Conservation (phyloP, 2,888 invertebrate species). For the Invenusta paracnida region DNA sequence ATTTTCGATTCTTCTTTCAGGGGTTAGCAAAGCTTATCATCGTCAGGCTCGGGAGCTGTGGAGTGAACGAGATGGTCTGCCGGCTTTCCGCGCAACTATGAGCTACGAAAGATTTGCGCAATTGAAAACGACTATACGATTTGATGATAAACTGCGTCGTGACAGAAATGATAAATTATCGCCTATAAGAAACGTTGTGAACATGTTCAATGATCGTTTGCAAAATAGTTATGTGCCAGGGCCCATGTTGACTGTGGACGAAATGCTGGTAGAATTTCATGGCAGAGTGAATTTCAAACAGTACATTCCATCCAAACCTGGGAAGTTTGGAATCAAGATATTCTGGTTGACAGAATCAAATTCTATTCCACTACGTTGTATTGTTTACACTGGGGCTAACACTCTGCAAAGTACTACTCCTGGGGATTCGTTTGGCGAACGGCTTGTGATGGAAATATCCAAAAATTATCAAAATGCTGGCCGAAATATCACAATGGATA, state of each 20-base stretch:
- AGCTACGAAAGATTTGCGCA: not conserved
- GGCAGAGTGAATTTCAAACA: not conserved
- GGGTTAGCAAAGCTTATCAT: not conserved
- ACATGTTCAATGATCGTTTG: not conserved
- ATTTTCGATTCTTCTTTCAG: no score
- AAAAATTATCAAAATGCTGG: not conserved
- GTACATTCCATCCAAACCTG: not conserved
- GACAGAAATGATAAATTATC: not conserved
- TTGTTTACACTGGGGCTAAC: not conserved
- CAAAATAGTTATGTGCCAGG: not conserved
- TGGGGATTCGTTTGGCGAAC: not conserved
- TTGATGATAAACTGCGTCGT: not conserved
- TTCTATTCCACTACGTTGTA: not conserved
- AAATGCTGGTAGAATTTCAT: not conserved
- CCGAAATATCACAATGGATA: not conserved
- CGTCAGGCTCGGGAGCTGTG: not conserved
- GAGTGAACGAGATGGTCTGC: not conserved
- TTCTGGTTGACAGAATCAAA: not conserved
- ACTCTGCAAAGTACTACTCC: not conserved
- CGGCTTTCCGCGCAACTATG: not conserved
- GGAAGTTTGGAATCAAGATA: not conserved
- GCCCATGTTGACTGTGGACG: not conserved
- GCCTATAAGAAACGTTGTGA: not conserved
- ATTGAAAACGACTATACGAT: not conserved
- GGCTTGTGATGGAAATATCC: not conserved